Percentiles rank a stretch among this genome's conserved stretches.
These are phyloP conservation scores for Lochmaea capreae DNA, from an alignment of 2,888 invertebrate species.

Conservation along the genomic window DNA sequence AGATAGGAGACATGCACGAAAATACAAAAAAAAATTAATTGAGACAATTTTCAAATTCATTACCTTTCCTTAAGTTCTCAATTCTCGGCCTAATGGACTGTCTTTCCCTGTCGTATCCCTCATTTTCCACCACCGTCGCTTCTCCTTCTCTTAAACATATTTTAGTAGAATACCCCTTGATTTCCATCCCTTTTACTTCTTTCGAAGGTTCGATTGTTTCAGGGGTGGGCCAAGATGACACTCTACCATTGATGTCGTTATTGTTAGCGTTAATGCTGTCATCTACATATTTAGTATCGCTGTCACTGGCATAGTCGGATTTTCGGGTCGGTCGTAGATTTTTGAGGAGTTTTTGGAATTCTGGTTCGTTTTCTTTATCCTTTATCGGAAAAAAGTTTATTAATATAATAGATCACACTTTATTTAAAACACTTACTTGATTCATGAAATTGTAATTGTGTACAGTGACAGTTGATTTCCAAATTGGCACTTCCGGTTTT, in stretches of 20 bases:
- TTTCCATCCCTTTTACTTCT: conserved; percentile 57
- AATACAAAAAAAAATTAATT: neutral
- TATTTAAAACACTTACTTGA: conserved; percentile 16
- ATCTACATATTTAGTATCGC: conserved; percentile 39
- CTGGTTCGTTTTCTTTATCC: conserved; percentile 50
- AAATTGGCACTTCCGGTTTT: conserved; percentile 60
- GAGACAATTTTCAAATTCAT: conserved; percentile 31
- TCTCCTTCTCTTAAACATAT: conserved; percentile 68
- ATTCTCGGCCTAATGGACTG: conserved; percentile 59
- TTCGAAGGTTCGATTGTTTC: conserved; percentile 68
- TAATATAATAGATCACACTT: neutral
- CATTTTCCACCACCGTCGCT: conserved; percentile 64
- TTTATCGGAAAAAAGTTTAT: neutral
- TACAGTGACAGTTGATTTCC: conserved; percentile 66
- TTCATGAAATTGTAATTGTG: conserved; percentile 57
- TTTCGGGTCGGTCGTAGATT: conserved; percentile 58
- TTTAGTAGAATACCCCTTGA: conserved; percentile 71
- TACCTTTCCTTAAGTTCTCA: conserved; percentile 59
- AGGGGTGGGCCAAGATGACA: conserved; percentile 65
- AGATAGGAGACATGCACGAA: no score
- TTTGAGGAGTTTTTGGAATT: conserved; percentile 61
- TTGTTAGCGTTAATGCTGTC: neutral
- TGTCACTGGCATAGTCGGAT: conserved; percentile 53
- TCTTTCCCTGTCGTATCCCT: conserved; percentile 48
- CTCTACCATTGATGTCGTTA: conserved; percentile 44